Base-by-base conservation (phyloP, 2,113 vertebrate genomes). In the Cercopithecus mona region DNA sequence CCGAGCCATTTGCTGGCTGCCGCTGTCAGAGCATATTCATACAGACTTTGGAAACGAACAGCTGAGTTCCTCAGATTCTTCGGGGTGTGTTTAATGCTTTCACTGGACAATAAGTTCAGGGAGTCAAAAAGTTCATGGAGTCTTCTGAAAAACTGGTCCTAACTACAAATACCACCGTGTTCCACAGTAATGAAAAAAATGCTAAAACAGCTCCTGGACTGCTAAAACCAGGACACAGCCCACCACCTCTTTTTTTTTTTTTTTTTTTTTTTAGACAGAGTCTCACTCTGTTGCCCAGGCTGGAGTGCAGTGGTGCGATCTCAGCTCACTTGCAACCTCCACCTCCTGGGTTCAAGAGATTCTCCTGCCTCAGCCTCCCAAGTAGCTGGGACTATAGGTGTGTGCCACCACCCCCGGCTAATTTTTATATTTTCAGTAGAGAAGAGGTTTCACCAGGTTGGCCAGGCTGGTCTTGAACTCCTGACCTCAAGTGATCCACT, bases 81-180 rank as follows among this genome's bases (percentile, higher is more conserved):
- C 84, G 23, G 13, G 38, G 17, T 92, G 13, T 52, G 35, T 76
- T 78, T 75, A 45, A 86, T 87, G 79, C 45, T 91, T 82, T 76
- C 30, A 59, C 52, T 90, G 52, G 85, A 70, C 16, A 85, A 30
- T 57, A 86, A 91, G n/a, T 40, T 30, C 85, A n/a, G 12, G 61
- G 27, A 64, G 5, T 66, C 76, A 22, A 90, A 93, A 87, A 93
- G 52, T 61, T 94, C 16, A 0, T 40, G 14, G 18, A 64, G 0
- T 89, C 73, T 93, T 91, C 61, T 79, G 48, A 84, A 92, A 80
- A 97, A 57, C 43, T 66, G 43, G 57, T 50, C 72, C 76, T 45
- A 70, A 45, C 12, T 79, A 40, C 75, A 78, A 57, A 87, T 20
- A 78, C 16, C 50, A 50, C 8, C 25, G 3, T 2, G 10, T 11